Evolutionary conservation across 2,113 vertebrate species (phyloP), one percentile per base, ranked within the genome.

Genomic region (Collichthys lucidus): DNA sequence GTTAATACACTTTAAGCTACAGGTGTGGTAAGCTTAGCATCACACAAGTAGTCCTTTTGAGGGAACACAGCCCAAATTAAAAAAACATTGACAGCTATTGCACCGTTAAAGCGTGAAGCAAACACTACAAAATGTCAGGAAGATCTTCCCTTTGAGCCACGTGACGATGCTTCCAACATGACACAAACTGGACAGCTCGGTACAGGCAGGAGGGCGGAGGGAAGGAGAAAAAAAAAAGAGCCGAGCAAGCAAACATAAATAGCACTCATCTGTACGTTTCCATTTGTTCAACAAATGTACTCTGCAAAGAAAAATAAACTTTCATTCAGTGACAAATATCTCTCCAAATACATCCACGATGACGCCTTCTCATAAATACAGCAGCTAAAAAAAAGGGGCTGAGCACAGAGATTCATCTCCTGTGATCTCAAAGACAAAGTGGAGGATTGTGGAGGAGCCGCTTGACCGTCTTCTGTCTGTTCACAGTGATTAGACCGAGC

Each of bases 351-450:
- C 61, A 77, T 88, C 67, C 73, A 70, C 20, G 12, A 73, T 24
- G 46, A 73, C 16, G 2, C 29, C 61, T 2, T 42, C 29, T 79
- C 63, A 86, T 67, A 74, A 83, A 85, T 82, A 92, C 72, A 92
- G 91, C 88, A 92, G 92, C 84, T 86, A 71, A 86, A 89, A 86
- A 86, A 89, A 86, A 64, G 15, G 53, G 53, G 67, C 57, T 0
- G 22, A 24, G 19, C 35, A 79, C 75, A 72, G 70, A 68, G 75
- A 29, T 24, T 50, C 29, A 12, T 49, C 31, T 77, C 44, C 64
- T 49, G 74, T 44, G n/a, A 6, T 8, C 55, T 0, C 60, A 44
- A 65, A 53, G 59, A 80, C 22, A 16, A 31, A 24, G 44, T 9
- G 55, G 61, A 44, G 20, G 31, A 19, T 9, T 11, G 26, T 15